Evolutionary conservation across 2,797 vertebrate genomes (phyloP).

Genomic region (Poeciliopsis presidionis): DNA sequence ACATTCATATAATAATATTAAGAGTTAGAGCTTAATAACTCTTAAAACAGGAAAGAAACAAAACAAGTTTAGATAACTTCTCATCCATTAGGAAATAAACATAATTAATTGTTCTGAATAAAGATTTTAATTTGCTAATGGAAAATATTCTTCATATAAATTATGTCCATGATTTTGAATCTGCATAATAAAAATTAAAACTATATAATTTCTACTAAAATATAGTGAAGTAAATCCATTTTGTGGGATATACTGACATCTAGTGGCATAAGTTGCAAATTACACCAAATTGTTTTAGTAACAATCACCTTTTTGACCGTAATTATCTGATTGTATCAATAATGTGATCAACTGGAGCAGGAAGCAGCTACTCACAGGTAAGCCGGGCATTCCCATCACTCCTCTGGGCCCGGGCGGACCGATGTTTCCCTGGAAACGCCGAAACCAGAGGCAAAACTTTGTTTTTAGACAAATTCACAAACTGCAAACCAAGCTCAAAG

Average conservation of each 20-base stretch:
- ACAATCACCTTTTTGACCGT: background rate
- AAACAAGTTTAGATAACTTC: slow-evolving; percentile 16
- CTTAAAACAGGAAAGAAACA: slow-evolving; percentile 40
- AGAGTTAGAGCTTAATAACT: no score
- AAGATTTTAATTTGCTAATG: no score
- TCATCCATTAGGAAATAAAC: slow-evolving; percentile 34
- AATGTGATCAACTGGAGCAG: background rate
- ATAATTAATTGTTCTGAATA: background rate
- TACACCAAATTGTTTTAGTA: background rate
- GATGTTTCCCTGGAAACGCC: slow-evolving; percentile 78
- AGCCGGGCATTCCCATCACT: slow-evolving; percentile 78
- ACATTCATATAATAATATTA: no score
- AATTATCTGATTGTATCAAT: background rate
- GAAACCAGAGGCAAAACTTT: background rate
- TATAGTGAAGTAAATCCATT: background rate
- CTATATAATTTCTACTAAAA: background rate
- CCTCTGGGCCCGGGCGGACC: slow-evolving; percentile 80
- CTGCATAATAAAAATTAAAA: background rate
- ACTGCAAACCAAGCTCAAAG: no score
- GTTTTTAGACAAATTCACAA: background rate
- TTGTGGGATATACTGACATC: background rate
- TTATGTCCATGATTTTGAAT: background rate
- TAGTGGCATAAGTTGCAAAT: background rate
- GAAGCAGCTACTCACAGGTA: slow-evolving; percentile 76
- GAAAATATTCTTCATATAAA: no score